These are phyloP conservation scores for Megaceryle torquata DNA, from an alignment of 2,113 vertebrate genomes.

Conservation along the genomic window DNA sequence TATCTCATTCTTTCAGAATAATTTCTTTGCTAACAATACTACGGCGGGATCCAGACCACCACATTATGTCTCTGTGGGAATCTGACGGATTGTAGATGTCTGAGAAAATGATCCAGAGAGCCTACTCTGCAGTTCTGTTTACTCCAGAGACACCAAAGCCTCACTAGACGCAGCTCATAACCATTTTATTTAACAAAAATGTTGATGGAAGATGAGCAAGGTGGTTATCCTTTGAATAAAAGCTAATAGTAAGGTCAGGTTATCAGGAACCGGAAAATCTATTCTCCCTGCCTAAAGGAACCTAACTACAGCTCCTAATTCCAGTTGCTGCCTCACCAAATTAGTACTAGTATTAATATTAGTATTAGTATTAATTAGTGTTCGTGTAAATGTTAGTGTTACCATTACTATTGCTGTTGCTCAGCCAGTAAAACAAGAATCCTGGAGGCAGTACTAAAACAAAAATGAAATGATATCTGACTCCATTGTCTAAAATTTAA, in stretches of 20 bases:
- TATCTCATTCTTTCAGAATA: constrained; percentile 13
- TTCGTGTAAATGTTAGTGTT: too few relatives aligned
- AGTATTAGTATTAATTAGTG: too few relatives aligned
- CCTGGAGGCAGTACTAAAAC: not conserved
- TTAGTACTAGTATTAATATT: not conserved
- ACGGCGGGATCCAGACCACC: not conserved
- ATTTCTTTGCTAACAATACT: constrained; percentile 3
- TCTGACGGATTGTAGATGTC: not conserved
- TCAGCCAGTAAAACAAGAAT: not conserved
- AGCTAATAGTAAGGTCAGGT: not conserved
- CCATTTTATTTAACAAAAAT: not conserved
- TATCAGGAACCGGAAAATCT: not conserved
- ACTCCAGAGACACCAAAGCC: not conserved
- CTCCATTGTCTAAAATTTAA: not conserved
- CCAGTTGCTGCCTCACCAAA: not conserved
- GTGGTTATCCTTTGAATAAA: not conserved
- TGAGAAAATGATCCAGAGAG: not conserved
- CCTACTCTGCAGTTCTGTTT: not conserved
- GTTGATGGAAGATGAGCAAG: not conserved
- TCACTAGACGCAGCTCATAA: not conserved
- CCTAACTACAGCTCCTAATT: not conserved
- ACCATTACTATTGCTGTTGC: not conserved
- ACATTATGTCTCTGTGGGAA: not conserved
- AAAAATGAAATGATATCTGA: not conserved
- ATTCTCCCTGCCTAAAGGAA: not conserved